Evolutionary conservation across 2,888 invertebrate genomes (phyloP).

Genomic region (Athalia circularis): DNA sequence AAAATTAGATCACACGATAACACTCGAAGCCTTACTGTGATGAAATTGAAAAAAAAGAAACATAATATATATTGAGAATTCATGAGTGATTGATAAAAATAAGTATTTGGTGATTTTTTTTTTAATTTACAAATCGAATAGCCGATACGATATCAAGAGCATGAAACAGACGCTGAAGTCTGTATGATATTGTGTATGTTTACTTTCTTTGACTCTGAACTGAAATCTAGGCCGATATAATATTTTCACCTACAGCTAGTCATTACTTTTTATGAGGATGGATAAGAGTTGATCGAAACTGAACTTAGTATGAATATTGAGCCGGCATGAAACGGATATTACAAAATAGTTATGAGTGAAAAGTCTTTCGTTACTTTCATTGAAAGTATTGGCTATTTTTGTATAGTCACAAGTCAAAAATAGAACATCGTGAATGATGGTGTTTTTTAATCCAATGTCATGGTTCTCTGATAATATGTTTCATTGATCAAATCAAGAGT

Average conservation of each 20-base stretch:
- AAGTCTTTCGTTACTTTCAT: background rate
- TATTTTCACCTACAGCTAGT: conserved; percentile 15
- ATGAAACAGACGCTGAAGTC: background rate
- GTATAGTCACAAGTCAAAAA: conserved; percentile 1
- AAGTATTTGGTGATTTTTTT: conserved; percentile 2
- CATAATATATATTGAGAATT: background rate
- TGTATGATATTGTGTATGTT: background rate
- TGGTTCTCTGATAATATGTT: background rate
- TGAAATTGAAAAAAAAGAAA: conserved; percentile 14
- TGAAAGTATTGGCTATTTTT: background rate
- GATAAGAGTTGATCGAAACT: background rate
- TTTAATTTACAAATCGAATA: conserved; percentile 13
- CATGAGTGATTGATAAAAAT: background rate
- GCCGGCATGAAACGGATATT: background rate
- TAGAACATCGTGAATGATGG: background rate
- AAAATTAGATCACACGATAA: conserved; percentile 3
- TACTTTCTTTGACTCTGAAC: background rate
- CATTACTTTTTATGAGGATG: background rate
- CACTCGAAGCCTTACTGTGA: background rate
- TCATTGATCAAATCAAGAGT: background rate
- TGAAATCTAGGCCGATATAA: background rate
- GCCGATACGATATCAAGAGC: conserved; percentile 4
- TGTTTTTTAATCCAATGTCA: background rate
- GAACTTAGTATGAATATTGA: background rate
- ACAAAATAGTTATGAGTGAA: background rate